Base-by-base conservation (phyloP, 2,113 vertebrate genomes). In the Catagonus wagneri region DNA sequence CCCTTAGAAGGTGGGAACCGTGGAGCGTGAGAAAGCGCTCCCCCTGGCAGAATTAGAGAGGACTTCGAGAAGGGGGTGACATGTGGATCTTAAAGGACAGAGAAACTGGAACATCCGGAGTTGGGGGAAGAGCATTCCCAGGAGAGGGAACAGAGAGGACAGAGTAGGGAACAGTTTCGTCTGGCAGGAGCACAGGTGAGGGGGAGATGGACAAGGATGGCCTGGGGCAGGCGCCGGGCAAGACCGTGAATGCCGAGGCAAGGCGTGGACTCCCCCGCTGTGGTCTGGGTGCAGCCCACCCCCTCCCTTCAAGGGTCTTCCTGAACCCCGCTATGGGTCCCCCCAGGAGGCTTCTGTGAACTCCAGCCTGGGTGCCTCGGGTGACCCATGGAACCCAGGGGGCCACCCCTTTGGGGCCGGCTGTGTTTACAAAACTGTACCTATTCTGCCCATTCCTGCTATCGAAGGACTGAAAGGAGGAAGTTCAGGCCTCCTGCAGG, bases 181-280 rank as follows among this genome's bases (percentile, higher is more conserved):
- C 72, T 60, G 39, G 17, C 61, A 86, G 83, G 72, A 58, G 11
- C 16, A 15, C 0, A 9, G 56, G 56, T 0, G 2, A 72, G 29
- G 54, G 19, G 5, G 54, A 50, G 29, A 15, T 0, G 0, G 29
- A 16, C 1, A 0, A 54, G 17, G 66, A 68, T 6, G 3, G n/a
- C 11, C 32, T 8, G 39, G 29, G 44, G 39, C 84, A 78, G 34
- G 12, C 3, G 0, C 27, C 15, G 39, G 34, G 23, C 7, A 1
- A 68, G 72, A 14, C 44, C 7, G 3, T 6, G n/a, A n/a, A 71
- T 63, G 61, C 29, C 32, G 50, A 36, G 29, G 50, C 4, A 25
- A 79, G 84, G 39, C 0, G 0, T 5, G 50, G 34, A 78, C 17
- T 34, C 69, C 69, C 65, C 4, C 1, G 39, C 4, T 17, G 27